These are phyloP conservation scores for Cephus runcator DNA, from an alignment of 2,888 invertebrate species.

Conservation along the genomic window DNA sequence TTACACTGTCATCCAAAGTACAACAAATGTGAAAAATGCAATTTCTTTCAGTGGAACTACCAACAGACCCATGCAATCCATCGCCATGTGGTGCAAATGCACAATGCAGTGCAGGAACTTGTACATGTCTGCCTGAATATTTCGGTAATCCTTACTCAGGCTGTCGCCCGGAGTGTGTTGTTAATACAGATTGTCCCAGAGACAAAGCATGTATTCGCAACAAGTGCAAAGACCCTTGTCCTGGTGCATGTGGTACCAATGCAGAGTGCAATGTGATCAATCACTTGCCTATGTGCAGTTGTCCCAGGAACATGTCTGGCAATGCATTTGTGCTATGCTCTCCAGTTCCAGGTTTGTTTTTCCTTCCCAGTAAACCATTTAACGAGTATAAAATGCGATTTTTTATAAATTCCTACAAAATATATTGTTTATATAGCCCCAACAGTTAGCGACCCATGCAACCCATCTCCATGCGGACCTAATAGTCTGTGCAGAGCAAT, in stretches of 20 bases:
- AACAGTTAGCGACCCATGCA: slow-evolving; percentile 65
- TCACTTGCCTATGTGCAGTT: slow-evolving; percentile 70
- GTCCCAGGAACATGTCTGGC: slow-evolving; percentile 76
- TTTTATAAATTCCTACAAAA: slow-evolving; percentile 1
- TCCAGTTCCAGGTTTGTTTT: slow-evolving; percentile 68
- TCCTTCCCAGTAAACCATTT: slow-evolving; percentile 23
- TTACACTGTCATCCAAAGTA: neutral
- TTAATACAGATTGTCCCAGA: slow-evolving; percentile 64
- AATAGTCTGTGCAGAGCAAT: slow-evolving; percentile 76
- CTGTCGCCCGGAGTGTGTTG: slow-evolving; percentile 64
- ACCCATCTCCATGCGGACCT: slow-evolving; percentile 79
- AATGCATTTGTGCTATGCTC: slow-evolving; percentile 77
- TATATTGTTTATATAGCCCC: slow-evolving; percentile 45
- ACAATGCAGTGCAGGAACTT: slow-evolving; percentile 71
- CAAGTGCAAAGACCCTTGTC: slow-evolving; percentile 72
- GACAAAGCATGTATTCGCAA: slow-evolving; percentile 64
- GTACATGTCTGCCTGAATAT: slow-evolving; percentile 73
- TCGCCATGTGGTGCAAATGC: slow-evolving; percentile 79
- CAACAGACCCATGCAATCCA: slow-evolving; percentile 72
- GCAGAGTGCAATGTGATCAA: slow-evolving; percentile 79
- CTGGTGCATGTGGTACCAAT: slow-evolving; percentile 78
- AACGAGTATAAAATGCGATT: neutral
- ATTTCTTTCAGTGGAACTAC: slow-evolving; percentile 26
- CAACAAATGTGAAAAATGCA: neutral
- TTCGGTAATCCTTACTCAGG: slow-evolving; percentile 70